Evolutionary conservation across 1,140 invertebrate genomes (phyloP).

Genomic region (Zaprionus kolodkinae): DNA sequence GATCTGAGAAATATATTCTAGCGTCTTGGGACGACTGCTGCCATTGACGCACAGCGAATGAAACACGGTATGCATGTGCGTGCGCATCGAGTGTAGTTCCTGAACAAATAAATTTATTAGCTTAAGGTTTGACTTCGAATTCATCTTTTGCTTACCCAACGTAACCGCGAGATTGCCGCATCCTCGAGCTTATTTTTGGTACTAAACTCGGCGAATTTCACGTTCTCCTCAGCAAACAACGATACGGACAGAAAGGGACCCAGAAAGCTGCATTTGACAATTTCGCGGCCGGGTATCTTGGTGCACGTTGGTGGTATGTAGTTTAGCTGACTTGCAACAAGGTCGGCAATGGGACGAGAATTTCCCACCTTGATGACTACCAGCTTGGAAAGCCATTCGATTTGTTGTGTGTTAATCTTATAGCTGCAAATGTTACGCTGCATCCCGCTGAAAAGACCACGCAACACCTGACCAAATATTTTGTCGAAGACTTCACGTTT

Average conservation of each 20-base stretch:
- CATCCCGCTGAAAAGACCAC: slow-evolving; percentile 89
- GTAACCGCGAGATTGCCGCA: slow-evolving; percentile 55
- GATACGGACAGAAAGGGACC: slow-evolving; percentile 96
- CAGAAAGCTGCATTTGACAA: slow-evolving; percentile 92
- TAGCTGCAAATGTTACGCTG: slow-evolving; percentile 89
- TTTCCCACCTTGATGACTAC: slow-evolving; percentile 88
- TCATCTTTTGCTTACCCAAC: slow-evolving; percentile 62
- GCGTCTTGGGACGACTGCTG: slow-evolving; percentile 89
- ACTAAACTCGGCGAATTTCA: slow-evolving; percentile 88
- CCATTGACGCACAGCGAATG: slow-evolving; percentile 93
- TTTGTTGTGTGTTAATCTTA: slow-evolving; percentile 89
- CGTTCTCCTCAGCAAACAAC: slow-evolving; percentile 96
- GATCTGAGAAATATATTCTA: slow-evolving; percentile 91
- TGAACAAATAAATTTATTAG: slow-evolving; percentile 54
- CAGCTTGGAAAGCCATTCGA: slow-evolving; percentile 88
- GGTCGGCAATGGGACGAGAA: slow-evolving; percentile 90
- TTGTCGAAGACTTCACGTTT: slow-evolving; percentile 88
- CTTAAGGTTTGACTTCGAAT: slow-evolving; percentile 33
- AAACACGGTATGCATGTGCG: slow-evolving; percentile 91
- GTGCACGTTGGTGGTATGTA: slow-evolving; percentile 91
- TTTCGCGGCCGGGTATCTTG: slow-evolving; percentile 91
- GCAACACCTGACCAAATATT: slow-evolving; percentile 90
- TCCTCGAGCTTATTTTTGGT: slow-evolving; percentile 85
- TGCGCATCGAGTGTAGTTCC: slow-evolving; percentile 89
- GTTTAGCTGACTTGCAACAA: slow-evolving; percentile 90